These are phyloP conservation scores for Torymus auratus DNA, from an alignment of 2,888 invertebrate genomes.

Conservation along the genomic window DNA sequence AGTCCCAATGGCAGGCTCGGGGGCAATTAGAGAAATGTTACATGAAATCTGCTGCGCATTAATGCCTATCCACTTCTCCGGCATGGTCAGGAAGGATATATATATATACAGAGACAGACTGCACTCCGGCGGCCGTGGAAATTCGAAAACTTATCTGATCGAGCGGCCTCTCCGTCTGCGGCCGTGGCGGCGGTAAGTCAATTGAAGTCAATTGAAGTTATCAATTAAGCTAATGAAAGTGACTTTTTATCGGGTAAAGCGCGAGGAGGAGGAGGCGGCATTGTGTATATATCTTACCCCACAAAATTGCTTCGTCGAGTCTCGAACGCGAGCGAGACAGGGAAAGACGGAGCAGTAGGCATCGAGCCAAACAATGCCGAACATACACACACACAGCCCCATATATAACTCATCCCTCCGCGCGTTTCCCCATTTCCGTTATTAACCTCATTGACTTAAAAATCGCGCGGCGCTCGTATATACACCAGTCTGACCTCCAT, in stretches of 20 bases:
- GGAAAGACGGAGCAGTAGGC: no score
- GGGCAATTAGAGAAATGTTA: slow-evolving; percentile 39
- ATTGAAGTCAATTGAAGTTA: slow-evolving; percentile 43
- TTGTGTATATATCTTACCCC: no score
- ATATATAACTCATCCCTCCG: no score
- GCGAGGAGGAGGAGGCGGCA: no score
- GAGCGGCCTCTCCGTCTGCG: background rate
- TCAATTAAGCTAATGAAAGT: slow-evolving; percentile 45
- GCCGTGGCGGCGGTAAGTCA: slow-evolving; percentile 8
- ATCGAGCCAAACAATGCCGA: no score
- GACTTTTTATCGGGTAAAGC: slow-evolving; percentile 7
- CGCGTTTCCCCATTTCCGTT: no score
- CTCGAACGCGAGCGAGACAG: no score
- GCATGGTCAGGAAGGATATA: no score
- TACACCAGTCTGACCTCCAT: background rate
- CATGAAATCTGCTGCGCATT: background rate
- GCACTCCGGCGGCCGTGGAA: background rate
- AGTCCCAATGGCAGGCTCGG: background rate
- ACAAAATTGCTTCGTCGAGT: no score
- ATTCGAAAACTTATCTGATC: slow-evolving; percentile 39
- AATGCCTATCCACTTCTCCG: background rate
- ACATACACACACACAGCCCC: no score
- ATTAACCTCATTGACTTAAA: no score
- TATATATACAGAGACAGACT: background rate
- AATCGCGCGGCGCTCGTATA: no score